Conservation (phyloP, 2,113 vertebrate species). For the Ochotona curzoniae region DNA sequence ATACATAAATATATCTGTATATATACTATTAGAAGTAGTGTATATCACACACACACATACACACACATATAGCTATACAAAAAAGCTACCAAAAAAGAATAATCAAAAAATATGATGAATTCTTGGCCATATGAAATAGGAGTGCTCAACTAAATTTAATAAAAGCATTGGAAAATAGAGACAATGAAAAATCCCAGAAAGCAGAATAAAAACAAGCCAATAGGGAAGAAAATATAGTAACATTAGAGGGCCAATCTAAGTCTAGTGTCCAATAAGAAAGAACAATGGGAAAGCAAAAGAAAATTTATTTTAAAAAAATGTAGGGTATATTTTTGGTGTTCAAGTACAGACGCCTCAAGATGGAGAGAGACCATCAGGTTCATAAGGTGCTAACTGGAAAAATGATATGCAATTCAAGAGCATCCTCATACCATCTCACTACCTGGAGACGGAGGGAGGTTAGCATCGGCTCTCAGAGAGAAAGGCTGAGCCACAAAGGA, state of each 20-base stretch:
- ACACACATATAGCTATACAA: background rate
- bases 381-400: background rate
- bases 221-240: background rate
- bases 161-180: conserved; percentile 3
- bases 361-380: background rate
- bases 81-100: background rate
- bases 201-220: background rate
- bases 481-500: background rate
- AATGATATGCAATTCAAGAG: background rate
- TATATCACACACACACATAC: background rate
- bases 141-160: background rate
- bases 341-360: background rate
- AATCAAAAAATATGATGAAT: background rate
- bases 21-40: too few relatives aligned
- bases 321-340: background rate
- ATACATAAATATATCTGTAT: too few relatives aligned
- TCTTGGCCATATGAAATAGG: background rate
- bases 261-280: background rate
- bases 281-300: background rate
- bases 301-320: background rate
- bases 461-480: background rate
- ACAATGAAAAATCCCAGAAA: conserved; percentile 13
- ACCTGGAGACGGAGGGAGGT: background rate
- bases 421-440: background rate
- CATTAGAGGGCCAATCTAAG: background rate